Evolutionary conservation across 1,140 invertebrate species (phyloP), one percentile per base, ranked within the genome.

Genomic region (Brachionus calyciflorus): DNA sequence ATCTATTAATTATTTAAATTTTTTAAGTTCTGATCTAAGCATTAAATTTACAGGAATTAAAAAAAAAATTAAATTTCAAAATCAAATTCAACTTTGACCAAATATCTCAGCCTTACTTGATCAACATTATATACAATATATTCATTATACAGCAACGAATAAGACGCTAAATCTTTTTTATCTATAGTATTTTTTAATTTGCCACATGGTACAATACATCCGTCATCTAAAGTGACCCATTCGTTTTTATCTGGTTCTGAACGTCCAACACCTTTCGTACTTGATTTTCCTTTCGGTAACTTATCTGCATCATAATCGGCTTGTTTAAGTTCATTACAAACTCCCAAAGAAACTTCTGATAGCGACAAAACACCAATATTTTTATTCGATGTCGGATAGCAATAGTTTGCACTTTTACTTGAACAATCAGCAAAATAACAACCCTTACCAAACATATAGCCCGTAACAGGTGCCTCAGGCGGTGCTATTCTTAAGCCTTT

Each of bases 381-480:
- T 82, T 91, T 91, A 48, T 82, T 79, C 1, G 85, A 85, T 63
- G 87, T 89, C 1, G 94, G 91, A 79, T 88, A 90, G 86, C 96
- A 98, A 84, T 99, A 99, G 83, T 98, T 98, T 0, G 96, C 96
- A 1, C 94, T 97, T 84, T 99, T 99, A 0, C 94, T 94, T 0
- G 98, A 94, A 93, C 97, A 97, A 84, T 99, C 96, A 2, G 96
- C 95, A 86, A 98, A 98, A 84, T 98, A 98, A 51, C 90, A 89
- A 82, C 87, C 87, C 80, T 88, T 88, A 65, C 96, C 96, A 85
- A 99, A 99, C 69, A 77, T 77, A 40, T 68, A 53, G 55, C 79
- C 79, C 79, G 81, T 81, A 37, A 89, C 89, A 5, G 93, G 93
- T 2, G 94, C 94, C 87, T 97, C 93, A 2, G 92, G 92, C 0